Evolutionary conservation across 2,113 vertebrate genomes (phyloP), one percentile per base, ranked within the genome.

Genomic region (Sander vitreus): DNA sequence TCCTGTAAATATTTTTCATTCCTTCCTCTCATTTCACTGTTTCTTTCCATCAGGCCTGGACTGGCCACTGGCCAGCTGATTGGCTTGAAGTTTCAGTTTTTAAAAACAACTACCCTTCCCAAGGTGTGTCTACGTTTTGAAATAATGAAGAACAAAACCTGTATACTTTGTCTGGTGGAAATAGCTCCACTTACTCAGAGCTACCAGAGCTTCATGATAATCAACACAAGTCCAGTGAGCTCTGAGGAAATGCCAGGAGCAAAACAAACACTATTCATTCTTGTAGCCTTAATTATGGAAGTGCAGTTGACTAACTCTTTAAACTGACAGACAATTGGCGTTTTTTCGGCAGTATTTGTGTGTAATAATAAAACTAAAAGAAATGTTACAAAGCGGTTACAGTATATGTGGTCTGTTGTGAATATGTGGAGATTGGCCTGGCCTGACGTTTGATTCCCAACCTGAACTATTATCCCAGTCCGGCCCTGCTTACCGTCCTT

Each of bases 401-500:
- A 16, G 19, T 48, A n/a, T 51, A 16, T 1, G 15, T 51, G 5
- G 36, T 27, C n/a, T 58, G 7, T n/a, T 57, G 51, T 47, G 19
- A 53, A 36, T n/a, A 3, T 12, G 39, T 30, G 11, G 16, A 7
- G 13, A 36, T 18, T n/a, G 33, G 13, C 33, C 51, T 71, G 12
- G 67, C 6, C 68, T 58, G 39, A 62, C 0, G 6, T 30, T 63
- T 16, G 11, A 72, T 47, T 47, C 3, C 23, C 11, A 1, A 15
- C 21, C 53, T 45, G 5, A 57, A 30, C 5, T 48, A 73, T 60
- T 7, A 33, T 16, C 19, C 47, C n/a, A 14, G 13, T 39, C 47
- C 11, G 1, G 14, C 36, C 39, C 62, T 65, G 13, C 83, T 83
- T 60, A 90, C 86, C 84, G 64, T 88, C 78, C 45, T 25, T 89